Percentiles rank a stretch among this genome's conserved stretches.
Evolutionary conservation across 2,113 vertebrate genomes (phyloP).

Genomic region (Bufo gargarizans): DNA sequence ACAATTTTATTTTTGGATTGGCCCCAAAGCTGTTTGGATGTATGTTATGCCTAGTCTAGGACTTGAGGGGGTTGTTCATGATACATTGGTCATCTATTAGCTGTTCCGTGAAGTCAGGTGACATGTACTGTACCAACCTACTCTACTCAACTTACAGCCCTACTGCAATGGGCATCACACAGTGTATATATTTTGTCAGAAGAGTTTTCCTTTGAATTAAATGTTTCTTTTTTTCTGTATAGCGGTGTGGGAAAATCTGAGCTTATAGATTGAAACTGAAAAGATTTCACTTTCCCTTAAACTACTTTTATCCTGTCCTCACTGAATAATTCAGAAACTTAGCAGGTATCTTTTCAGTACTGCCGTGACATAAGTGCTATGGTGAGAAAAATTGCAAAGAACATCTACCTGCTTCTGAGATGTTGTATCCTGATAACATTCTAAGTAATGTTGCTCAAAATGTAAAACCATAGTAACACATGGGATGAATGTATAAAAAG

Average conservation of each 20-base stretch:
- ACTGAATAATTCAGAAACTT: constrained; percentile 41
- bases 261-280: not conserved
- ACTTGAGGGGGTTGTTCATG: too few relatives aligned
- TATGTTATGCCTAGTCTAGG: too few relatives aligned
- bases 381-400: constrained; percentile 21
- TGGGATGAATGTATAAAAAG: not conserved
- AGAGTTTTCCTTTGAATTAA: not conserved
- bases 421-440: not conserved
- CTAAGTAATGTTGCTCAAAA: not conserved
- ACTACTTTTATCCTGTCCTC: constrained; percentile 37
- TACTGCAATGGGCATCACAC: too few relatives aligned
- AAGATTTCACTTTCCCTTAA: constrained; percentile 18
- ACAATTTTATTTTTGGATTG: too few relatives aligned
- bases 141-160: too few relatives aligned
- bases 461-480: constrained; percentile 32
- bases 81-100: not conserved
- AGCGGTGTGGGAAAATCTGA: not conserved
- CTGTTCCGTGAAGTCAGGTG: not conserved
- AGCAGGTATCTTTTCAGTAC: constrained; percentile 38
- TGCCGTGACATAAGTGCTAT: constrained; percentile 31
- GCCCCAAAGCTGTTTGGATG: too few relatives aligned
- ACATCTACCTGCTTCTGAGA: constrained; percentile 5
- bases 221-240: not conserved
- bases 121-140: not conserved
- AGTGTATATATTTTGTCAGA: not conserved